Evolutionary conservation across 2,797 vertebrate genomes (phyloP), one percentile per base, ranked within the genome.

Genomic region (Eurystomus glaucurus): DNA sequence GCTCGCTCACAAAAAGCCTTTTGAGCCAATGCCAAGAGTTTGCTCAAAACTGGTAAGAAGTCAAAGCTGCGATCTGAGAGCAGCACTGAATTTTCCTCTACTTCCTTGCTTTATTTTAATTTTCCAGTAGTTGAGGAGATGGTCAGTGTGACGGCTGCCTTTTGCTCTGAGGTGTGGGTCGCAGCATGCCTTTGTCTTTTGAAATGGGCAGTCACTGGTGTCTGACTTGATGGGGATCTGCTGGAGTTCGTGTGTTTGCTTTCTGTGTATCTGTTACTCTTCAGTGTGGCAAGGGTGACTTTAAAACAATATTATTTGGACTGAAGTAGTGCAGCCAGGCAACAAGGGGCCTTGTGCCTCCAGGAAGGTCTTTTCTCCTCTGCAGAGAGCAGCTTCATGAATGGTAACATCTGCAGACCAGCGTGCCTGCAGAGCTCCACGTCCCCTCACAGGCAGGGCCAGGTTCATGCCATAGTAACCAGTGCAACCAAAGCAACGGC

Each of bases 1-100:
- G 69, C 83, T 93, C 75, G 93, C 72, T 95, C 79, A 88, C 91
- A 96, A 74, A 91, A 92, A 90, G 43, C 52, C 83, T 90, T 94
- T 89, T 92, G 87, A 96, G 85, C 50, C 64, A 19, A 39, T 48
- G 91, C 94, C 93, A 96, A 88, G 71, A 81, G 69, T 91, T 96
- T 87, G 80, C 46, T 95, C 82, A 95, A 81, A 93, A 83, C 77
- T 51, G 77, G 72, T 87, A 75, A 85, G 82, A 96, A 89, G 75
- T 92, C 86, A 83, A 31, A 91, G 61, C 76, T 79, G 69, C 69
- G 81, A 80, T 90, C 43, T 55, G 61, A 85, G 61, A 69, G 33
- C 45, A 33, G 54, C 33, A n/a, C 23, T 57, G 86, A 48, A 41
- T 85, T 85, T 84, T 87, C 65, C 43, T 66, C 69, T 58, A 5